These are phyloP conservation scores for Ursus arctos DNA, from an alignment of 2,113 vertebrate genomes.

Conservation along the genomic window DNA sequence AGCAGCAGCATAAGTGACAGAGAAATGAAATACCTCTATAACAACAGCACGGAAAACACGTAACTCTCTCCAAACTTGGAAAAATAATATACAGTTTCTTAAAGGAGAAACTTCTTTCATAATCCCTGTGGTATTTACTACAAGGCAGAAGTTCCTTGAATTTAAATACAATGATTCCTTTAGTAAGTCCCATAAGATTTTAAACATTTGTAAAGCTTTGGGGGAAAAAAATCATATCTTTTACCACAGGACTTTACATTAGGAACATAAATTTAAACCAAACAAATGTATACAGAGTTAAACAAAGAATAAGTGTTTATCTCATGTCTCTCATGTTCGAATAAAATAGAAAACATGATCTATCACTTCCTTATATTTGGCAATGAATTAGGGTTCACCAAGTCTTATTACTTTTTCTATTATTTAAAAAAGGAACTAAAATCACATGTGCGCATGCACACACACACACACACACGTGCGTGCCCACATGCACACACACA, in stretches of 20 bases:
- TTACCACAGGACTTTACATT: conserved; percentile 19
- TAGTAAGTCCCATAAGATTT: conserved; percentile 13
- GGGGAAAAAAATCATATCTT: not conserved
- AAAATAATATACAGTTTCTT: not conserved
- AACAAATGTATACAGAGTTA: conserved; percentile 1
- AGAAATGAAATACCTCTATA: not conserved
- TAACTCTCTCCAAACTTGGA: not conserved
- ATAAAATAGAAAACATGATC: not conserved
- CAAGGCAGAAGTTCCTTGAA: not conserved
- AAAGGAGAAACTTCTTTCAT: not conserved
- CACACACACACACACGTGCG: not conserved
- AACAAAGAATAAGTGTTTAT: conserved; percentile 16
- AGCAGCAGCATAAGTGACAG: not conserved
- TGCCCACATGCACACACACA: not conserved
- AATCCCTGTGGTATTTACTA: not conserved
- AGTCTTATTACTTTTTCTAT: not conserved
- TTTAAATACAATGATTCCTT: conserved; percentile 13
- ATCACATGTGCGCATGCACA: too few species aligned
- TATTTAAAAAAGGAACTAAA: conserved; percentile 16
- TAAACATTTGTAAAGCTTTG: not conserved
- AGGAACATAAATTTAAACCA: conserved; percentile 48
- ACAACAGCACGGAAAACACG: not conserved
- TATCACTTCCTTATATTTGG: not conserved
- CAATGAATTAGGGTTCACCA: not conserved
- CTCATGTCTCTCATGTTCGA: not conserved